Evolutionary conservation across 2,797 vertebrate species (phyloP), one percentile per base, ranked within the genome.

Genomic region (Distichodus sexfasciatus): DNA sequence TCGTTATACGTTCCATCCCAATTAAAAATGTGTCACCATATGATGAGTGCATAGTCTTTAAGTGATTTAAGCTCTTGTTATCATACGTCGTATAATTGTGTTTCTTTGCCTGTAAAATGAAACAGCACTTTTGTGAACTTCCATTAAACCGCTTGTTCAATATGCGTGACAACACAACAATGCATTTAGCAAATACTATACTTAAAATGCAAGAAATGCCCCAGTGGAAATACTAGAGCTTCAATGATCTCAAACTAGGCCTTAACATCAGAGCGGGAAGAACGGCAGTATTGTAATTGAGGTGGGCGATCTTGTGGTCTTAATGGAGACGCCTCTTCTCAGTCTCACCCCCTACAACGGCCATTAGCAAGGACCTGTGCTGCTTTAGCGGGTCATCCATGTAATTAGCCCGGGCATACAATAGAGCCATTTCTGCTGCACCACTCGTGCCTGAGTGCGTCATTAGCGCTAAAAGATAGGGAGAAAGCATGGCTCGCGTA

Each of bases 401-500:
- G 64, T 72, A 71, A 71, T 79, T 53, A 79, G 71, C 29, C 57
- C n/a, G 17, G 51, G 59, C 36, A 35, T 40, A 70, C 77, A 70
- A 48, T 68, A 14, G 51, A 61, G 35, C 44, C 55, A 74, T 75
- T 78, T 65, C 65, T 61, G 59, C 54, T 41, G 44, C 50, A 50
- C n/a, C 50, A 46, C 64, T 69, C 65, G 54, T 59, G 62, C 59
- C 71, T 72, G 26, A 72, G 70, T 75, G 66, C 24, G 70, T 63
- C 47, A 75, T 77, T 59, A 44, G 29, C 8, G n/a, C 48, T 62
- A 62, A 68, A 71, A 54, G 53, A 70, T 53, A 33, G 33, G 53
- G 48, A 57, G 60, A 67, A 55, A 74, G 66, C 50, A 17, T 17
- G 4, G 12, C 31, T 46, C 26, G 11, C 35, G 43, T 67, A 43